Conservation (phyloP, 1,140 invertebrate genomes). For the Drosophila nikananu region DNA sequence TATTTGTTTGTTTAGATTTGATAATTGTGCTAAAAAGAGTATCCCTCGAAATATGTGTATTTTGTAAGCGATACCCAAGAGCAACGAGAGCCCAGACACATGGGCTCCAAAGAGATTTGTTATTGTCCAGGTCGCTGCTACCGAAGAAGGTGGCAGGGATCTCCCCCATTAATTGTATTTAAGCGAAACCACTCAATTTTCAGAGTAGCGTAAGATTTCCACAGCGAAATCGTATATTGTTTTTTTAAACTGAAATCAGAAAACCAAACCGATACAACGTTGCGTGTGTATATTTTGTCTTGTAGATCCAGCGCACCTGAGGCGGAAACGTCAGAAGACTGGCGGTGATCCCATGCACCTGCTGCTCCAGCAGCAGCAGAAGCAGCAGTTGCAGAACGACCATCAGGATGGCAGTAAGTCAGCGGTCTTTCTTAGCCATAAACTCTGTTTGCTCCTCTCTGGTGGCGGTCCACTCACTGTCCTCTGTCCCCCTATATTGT, state of each 20-base stretch:
- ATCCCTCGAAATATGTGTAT: slow-evolving; percentile 34
- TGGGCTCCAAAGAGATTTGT: slow-evolving; percentile 24
- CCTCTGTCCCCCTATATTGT: slow-evolving; percentile 3
- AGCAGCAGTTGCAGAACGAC: slow-evolving; percentile 82
- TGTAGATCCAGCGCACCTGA: slow-evolving; percentile 86
- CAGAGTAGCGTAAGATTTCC: slow-evolving; percentile 39
- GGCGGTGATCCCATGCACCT: slow-evolving; percentile 87
- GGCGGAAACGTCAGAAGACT: slow-evolving; percentile 88
- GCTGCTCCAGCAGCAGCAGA: slow-evolving; percentile 86
- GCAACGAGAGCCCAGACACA: neutral
- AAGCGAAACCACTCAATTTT: slow-evolving; percentile 50
- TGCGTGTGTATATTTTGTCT: slow-evolving; percentile 69
- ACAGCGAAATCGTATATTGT: slow-evolving; percentile 27
- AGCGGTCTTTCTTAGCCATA: slow-evolving; percentile 1
- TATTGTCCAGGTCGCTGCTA: slow-evolving; percentile 39
- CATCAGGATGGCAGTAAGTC: slow-evolving; percentile 88
- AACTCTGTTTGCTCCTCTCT: slow-evolving; percentile 4
- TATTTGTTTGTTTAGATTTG: slow-evolving; percentile 70
- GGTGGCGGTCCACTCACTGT: slow-evolving; percentile 34
- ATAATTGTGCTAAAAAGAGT: slow-evolving; percentile 51
- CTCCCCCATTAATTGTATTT: slow-evolving; percentile 35
- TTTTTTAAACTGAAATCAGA: slow-evolving; percentile 16
- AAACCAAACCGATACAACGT: slow-evolving; percentile 40
- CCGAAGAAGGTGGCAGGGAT: neutral
- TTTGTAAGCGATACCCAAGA: slow-evolving; percentile 57